phyloP scores from a whole-genome alignment of 2,797 vertebrate species.

The Paramormyrops hopkinsi region DNA sequence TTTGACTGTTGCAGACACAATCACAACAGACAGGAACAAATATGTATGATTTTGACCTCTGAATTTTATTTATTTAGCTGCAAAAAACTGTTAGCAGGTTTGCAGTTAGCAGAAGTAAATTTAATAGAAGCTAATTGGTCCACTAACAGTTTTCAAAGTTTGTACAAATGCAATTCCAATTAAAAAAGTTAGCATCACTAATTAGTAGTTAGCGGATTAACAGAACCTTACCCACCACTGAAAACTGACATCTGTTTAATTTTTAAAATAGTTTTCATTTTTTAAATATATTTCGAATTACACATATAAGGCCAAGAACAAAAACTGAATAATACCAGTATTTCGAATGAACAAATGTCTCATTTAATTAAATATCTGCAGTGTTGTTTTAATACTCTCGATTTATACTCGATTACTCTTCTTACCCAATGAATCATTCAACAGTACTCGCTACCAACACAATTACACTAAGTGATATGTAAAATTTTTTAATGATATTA shows the following conservation, averaged over 20 bases:
- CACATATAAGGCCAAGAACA: neutral
- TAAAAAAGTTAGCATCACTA: neutral
- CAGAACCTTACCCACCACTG: neutral
- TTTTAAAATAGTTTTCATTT: neutral
- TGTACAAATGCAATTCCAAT: neutral
- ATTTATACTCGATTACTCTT: neutral
- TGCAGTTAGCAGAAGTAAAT: neutral
- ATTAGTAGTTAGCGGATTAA: neutral
- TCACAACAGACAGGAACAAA: neutral
- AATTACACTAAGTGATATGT: neutral
- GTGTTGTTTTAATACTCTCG: neutral
- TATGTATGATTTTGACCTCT: neutral
- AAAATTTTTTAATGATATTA: neutral
- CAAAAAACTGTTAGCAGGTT: neutral
- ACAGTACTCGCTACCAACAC: neutral
- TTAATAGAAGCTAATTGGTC: neutral
- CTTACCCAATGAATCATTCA: neutral
- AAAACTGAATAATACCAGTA: neutral
- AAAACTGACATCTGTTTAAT: neutral
- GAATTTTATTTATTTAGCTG: neutral
- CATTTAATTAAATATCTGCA: neutral
- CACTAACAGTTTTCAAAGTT: neutral
- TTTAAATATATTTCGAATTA: neutral
- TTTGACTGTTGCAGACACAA: neutral
- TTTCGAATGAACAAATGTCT: neutral